Conservation (phyloP, 92 coral and sea anemone genomes). For the Bergia puertoricense region DNA sequence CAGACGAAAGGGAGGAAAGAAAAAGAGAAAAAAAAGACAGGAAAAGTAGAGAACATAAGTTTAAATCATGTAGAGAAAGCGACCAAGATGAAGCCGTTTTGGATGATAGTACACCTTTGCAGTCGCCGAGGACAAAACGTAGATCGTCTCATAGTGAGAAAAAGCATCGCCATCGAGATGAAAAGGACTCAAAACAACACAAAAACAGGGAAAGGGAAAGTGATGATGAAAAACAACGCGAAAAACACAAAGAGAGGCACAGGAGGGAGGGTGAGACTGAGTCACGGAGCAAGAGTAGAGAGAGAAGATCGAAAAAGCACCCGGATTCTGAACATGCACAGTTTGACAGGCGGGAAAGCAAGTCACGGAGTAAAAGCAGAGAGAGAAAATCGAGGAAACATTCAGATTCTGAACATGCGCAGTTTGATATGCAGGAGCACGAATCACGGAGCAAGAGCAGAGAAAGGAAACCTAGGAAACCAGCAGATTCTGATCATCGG, state of each 20-base stretch:
- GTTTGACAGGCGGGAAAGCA: constrained; percentile 1
- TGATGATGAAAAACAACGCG: constrained; percentile 41
- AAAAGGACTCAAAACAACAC: constrained; percentile 35
- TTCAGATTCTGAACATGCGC: constrained; percentile 29
- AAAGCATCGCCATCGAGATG: constrained; percentile 27
- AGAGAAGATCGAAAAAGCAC: constrained; percentile 6
- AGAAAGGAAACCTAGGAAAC: constrained; percentile 2
- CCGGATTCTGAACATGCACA: constrained; percentile 24
- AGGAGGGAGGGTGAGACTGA: constrained; percentile 15
- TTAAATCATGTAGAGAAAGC: constrained; percentile 25
- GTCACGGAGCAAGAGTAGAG: constrained; percentile 5
- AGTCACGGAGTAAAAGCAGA: neutral
- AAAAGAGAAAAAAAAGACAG: constrained; percentile 21
- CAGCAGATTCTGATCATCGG: constrained; percentile 7
- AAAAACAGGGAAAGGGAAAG: constrained; percentile 46
- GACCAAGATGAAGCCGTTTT: neutral
- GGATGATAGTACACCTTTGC: neutral
- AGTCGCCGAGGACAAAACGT: constrained; percentile 15
- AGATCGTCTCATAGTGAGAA: constrained; percentile 18
- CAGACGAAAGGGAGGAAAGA: constrained; percentile 26
- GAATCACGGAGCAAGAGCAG: neutral
- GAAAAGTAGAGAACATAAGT: constrained; percentile 45
- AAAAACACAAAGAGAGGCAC: constrained; percentile 37
- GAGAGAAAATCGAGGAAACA: neutral
- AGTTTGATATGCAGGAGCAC: neutral